phyloP scores from a whole-genome alignment of 2,888 invertebrate genomes.

The Lucinisca nassula region DNA sequence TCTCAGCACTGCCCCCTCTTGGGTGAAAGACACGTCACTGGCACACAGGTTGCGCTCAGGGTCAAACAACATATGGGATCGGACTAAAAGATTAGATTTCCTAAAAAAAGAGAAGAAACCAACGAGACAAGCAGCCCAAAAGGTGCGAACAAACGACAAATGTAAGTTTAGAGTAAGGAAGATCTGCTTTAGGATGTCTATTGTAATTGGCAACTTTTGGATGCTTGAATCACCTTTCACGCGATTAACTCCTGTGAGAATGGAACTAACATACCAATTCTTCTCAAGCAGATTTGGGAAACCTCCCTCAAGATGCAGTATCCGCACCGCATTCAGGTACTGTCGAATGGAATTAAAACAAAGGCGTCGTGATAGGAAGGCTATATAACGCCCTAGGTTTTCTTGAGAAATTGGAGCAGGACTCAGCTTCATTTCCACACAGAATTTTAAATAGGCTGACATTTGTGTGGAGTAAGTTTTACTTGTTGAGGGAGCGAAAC shows the following conservation, averaged over 20 bases:
- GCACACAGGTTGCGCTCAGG: not conserved
- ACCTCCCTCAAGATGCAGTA: not conserved
- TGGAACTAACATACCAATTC: slow-evolving; percentile 1
- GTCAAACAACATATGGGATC: not conserved
- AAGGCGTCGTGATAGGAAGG: slow-evolving; percentile 6
- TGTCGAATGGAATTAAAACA: slow-evolving; percentile 8
- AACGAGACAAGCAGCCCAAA: too few relatives aligned
- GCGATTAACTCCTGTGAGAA: slow-evolving; percentile 5
- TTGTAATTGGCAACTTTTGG: slow-evolving; percentile 18
- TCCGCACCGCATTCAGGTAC: not conserved
- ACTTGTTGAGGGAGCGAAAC: not conserved
- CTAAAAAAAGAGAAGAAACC: too few relatives aligned
- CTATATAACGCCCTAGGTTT: slow-evolving; percentile 19
- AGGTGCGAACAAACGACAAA: not conserved
- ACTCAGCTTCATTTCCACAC: not conserved
- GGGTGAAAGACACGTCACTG: too few relatives aligned
- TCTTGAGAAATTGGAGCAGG: not conserved
- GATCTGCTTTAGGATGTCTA: not conserved
- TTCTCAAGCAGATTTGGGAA: not conserved
- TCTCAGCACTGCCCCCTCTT: too few relatives aligned
- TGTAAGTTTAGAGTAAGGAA: not conserved
- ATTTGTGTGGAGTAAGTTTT: slow-evolving; percentile 8
- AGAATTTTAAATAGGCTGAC: not conserved
- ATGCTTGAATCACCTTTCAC: not conserved
- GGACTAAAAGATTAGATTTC: slow-evolving; percentile 23